A percentile compares a stretch with the other conserved stretches of the same genome.
phyloP scores from a whole-genome alignment of 2,888 invertebrate species.

The Poecilobothrus nobilitatus region DNA sequence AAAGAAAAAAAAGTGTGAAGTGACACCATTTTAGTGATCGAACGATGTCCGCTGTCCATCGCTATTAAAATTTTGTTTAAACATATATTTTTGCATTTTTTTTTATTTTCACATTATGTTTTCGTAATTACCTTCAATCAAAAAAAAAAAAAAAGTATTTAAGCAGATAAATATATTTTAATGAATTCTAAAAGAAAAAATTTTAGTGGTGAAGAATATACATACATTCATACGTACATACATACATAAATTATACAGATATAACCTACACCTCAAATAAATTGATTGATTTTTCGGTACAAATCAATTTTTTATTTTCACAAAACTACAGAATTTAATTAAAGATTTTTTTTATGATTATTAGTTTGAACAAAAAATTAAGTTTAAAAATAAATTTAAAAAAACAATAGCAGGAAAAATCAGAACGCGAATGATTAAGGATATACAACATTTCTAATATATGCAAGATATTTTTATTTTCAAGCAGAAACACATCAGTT shows the following conservation, averaged over 20 bases:
- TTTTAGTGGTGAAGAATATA: not conserved
- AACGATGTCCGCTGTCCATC: slow-evolving; percentile 1
- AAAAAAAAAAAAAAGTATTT: not conserved
- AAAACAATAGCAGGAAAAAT: too few species aligned
- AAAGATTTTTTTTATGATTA: too few species aligned
- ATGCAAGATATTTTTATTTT: not conserved
- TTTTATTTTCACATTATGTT: not conserved
- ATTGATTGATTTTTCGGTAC: slow-evolving; percentile 6
- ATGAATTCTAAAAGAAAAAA: not conserved
- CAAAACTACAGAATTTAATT: too few species aligned
- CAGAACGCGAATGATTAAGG: too few species aligned
- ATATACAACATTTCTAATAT: not conserved
- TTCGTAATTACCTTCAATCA: not conserved
- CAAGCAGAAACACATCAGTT: not conserved
- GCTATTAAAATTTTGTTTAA: not conserved
- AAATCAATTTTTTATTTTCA: not conserved
- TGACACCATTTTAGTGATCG: slow-evolving; percentile 6
- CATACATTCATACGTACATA: not conserved
- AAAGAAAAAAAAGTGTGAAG: not conserved
- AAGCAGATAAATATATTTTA: not conserved
- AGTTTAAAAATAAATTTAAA: too few species aligned
- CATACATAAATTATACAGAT: not conserved
- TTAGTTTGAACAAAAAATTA: too few species aligned
- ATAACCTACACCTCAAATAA: not conserved
- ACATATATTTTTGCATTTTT: not conserved